Evolutionary conservation across 2,888 invertebrate genomes (phyloP).

Genomic region (Ferrisia virgata): DNA sequence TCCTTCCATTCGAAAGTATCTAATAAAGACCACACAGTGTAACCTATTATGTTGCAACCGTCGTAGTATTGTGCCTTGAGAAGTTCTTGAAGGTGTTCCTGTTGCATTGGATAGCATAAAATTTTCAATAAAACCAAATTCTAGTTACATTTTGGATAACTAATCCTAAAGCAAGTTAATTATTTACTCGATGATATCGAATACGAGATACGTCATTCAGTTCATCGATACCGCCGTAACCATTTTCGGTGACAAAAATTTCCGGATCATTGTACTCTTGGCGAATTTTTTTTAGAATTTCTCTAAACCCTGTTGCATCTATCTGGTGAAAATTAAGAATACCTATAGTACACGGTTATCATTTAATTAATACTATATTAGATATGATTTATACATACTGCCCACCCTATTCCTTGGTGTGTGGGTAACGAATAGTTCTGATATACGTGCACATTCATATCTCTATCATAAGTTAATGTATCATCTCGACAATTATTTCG

Average conservation of each 20-base stretch:
- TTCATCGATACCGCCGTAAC: conserved; percentile 51
- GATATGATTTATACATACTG: background rate
- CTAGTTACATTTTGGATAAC: background rate
- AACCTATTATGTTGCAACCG: conserved; percentile 60
- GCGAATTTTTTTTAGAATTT: conserved; percentile 54
- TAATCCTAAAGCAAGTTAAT: background rate
- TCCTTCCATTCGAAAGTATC: conserved; percentile 79
- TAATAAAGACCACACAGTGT: conserved; percentile 73
- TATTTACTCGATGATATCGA: background rate
- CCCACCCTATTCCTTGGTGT: background rate
- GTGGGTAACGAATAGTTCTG: background rate
- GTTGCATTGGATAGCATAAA: background rate
- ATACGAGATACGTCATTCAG: conserved; percentile 47
- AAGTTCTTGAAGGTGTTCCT: background rate
- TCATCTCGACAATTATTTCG: conserved; percentile 27
- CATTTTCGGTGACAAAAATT: conserved; percentile 55
- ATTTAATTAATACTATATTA: no score
- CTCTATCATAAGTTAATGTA: background rate
- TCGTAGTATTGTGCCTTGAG: conserved; percentile 57
- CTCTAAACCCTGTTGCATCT: conserved; percentile 56
- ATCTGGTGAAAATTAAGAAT: background rate
- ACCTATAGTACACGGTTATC: background rate
- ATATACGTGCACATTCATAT: background rate
- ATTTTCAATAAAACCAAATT: background rate
- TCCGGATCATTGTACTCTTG: conserved; percentile 48